Evolutionary conservation across 2,797 vertebrate genomes (phyloP), one percentile per base, ranked within the genome.

Genomic region (Muscicapa striata): DNA sequence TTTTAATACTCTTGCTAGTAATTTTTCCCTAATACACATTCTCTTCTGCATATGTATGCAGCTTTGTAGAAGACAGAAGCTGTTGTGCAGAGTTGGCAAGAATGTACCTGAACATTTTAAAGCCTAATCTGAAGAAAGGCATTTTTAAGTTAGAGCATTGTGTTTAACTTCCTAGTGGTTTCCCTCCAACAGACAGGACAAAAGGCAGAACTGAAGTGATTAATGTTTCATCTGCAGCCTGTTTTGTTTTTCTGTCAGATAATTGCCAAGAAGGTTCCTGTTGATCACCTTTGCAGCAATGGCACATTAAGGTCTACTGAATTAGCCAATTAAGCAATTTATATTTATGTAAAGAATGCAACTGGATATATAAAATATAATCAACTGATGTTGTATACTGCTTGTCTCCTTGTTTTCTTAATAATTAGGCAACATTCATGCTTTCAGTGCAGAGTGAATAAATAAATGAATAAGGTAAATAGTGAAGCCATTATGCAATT

Each of bases 321-420:
- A 87, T 94, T 74, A 89, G 32, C 57, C 76, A 84, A 92, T 93
- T 97, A 90, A 90, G 43, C 75, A 80, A 64, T 95, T 87, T 89
- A 59, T 91, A 67, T 91, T 93, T 93, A 75, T 77, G n/a, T 90
- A 92, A 92, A 94, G 81, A 84, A 95, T 89, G 58, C 57, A 83
- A 80, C 10, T 74, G 57, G 64, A 68, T 94, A 55, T 85, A 85
- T 89, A 91, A 85, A 92, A 89, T 94, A 72, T 30, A 89, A 93
- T 93, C 91, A 88, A 2, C 54, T 76, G 57, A 68, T 84, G 48
- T 46, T 84, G 30, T 94, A 23, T 80, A 49, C 52, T 87, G 78
- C 54, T 89, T 92, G 41, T 92, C 57, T 92, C 32, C 70, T 68
- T 80, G 51, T 70, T 85, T 89, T 94, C 78, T 74, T 89, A 87